These are phyloP conservation scores for Tridacna gigas DNA, from an alignment of 2,888 invertebrate genomes.

Conservation along the genomic window DNA sequence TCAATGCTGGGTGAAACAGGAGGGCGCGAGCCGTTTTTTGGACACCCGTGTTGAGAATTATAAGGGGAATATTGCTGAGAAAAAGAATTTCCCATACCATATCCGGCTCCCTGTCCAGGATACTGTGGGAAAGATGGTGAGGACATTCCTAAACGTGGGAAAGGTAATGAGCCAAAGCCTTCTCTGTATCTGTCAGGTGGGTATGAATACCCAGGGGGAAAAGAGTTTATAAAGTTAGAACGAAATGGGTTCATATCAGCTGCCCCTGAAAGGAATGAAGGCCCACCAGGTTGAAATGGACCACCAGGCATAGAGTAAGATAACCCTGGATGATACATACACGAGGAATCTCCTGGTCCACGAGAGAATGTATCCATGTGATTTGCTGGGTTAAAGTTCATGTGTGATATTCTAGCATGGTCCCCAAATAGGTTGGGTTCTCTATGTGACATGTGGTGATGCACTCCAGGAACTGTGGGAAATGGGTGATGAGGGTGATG, in stretches of 20 bases:
- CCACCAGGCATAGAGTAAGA: conserved; percentile 62
- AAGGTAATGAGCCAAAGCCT: conserved; percentile 59
- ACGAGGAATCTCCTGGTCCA: conserved; percentile 64
- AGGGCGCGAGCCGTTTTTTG: conserved; percentile 76
- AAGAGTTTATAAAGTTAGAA: conserved; percentile 67
- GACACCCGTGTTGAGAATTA: conserved; percentile 72
- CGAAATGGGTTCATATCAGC: conserved; percentile 69
- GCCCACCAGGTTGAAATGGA: conserved; percentile 64
- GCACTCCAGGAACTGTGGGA: conserved; percentile 63
- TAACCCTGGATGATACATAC: conserved; percentile 64
- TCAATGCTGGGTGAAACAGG: conserved; percentile 75
- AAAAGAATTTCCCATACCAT: conserved; percentile 60
- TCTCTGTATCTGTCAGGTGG: conserved; percentile 64
- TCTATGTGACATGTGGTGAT: conserved; percentile 64
- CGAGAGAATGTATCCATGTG: conserved; percentile 65
- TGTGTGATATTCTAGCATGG: conserved; percentile 61
- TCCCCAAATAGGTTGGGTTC: conserved; percentile 71
- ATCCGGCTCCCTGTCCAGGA: conserved; percentile 58
- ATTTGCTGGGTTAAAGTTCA: conserved; percentile 66
- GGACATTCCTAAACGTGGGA: conserved; percentile 64
- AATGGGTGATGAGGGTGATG: conserved; percentile 61
- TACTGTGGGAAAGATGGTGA: conserved; percentile 60
- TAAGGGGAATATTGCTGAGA: conserved; percentile 64
- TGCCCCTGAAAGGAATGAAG: conserved; percentile 67
- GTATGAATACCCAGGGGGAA: conserved; percentile 67